phyloP scores from a whole-genome alignment of 1,140 invertebrate species.

The Neomicropteryx cornuta region DNA sequence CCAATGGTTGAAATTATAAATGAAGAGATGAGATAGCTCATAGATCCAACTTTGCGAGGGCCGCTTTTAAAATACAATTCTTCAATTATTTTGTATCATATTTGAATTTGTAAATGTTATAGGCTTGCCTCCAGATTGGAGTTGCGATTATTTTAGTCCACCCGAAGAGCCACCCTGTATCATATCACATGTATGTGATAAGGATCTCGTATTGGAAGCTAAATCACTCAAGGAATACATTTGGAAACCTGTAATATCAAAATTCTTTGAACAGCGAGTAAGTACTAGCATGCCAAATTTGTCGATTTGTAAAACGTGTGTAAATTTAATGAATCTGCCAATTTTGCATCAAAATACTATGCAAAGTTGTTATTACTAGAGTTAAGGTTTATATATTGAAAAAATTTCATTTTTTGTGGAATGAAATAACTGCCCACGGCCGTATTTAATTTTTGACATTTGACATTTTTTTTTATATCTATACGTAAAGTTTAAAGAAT shows the following conservation, averaged over 20 bases:
- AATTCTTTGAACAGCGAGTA: slow-evolving; percentile 69
- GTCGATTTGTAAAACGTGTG: no score
- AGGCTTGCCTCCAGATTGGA: slow-evolving; percentile 66
- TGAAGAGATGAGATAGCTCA: slow-evolving; percentile 2
- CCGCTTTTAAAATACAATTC: no score
- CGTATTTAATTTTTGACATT: slow-evolving; percentile 1
- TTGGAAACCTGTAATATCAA: slow-evolving; percentile 68
- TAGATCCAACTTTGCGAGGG: background rate
- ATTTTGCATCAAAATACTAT: no score
- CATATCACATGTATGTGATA: slow-evolving; percentile 71
- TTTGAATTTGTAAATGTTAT: no score
- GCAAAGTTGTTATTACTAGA: no score
- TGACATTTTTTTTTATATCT: slow-evolving; percentile 2
- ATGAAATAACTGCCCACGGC: no score
- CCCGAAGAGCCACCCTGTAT: slow-evolving; percentile 67
- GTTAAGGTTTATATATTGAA: no score
- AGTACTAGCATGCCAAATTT: slow-evolving; percentile 13
- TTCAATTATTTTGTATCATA: no score
- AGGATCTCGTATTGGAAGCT: slow-evolving; percentile 75
- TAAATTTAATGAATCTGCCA: no score
- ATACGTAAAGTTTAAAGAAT: no score
- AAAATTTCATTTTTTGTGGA: no score
- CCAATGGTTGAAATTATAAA: slow-evolving; percentile 6
- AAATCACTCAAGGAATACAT: slow-evolving; percentile 84
- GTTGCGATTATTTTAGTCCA: slow-evolving; percentile 49